Evolutionary conservation across 1,140 invertebrate genomes (phyloP), one percentile per base, ranked within the genome.

Genomic region (Euwallacea similis): DNA sequence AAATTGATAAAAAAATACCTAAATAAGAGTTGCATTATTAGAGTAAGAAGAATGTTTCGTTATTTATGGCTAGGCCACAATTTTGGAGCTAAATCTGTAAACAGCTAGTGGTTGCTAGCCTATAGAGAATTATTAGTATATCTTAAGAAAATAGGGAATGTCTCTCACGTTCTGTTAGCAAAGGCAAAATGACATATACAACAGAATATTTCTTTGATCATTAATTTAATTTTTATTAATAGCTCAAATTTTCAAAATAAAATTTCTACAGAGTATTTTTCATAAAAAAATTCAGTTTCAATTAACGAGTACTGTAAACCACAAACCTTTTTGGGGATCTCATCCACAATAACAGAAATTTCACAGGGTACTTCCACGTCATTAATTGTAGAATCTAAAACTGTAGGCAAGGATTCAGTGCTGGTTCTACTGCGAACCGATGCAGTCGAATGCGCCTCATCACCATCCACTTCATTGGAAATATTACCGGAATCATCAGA

Each of bases 401-500:
- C 64, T 6, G 70, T 67, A 10, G 61, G 43, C 58, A 70, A 46
- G 16, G 74, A 73, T 46, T 68, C 74, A 0, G 68, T 66, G 71
- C 71, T 74, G 9, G 58, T 66, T 59, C 61, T 43, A 64, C 66
- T 75, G 7, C 68, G 64, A 44, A 73, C 53, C 9, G 69, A 71
- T 42, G 71, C 69, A 50, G 74, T 69, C 0, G 74, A 73, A 60
- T 67, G 66, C 10, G 60, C 10, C 42, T 75, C 74, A 43, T 75
- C 74, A 62, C 74, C 71, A 69, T 75, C 74, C 74, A 85, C 86
- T 75, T 90, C 89, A 75, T 91, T 91, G 53, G 90, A 91, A 65
- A 90, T 91, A 81, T 92, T 90, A 55, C 90, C 90, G 33, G 89
- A 91, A 80, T 92, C 90, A 76, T 92, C 90, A 46, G 89, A 91